phyloP scores from a whole-genome alignment of 2,888 invertebrate species.

The Amaurobius ferox region DNA sequence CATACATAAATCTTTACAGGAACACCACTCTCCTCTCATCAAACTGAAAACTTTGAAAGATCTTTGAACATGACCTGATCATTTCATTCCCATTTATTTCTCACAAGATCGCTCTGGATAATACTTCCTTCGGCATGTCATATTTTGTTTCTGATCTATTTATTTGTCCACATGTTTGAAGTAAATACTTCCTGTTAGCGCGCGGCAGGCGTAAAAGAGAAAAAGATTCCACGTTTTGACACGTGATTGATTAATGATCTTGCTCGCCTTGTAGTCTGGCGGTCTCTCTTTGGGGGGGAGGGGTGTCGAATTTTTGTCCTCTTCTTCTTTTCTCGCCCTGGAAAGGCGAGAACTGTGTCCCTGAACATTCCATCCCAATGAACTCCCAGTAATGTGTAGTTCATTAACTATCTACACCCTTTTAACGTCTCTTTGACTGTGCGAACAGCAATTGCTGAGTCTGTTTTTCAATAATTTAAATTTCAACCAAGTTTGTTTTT shows the following conservation, averaged over 20 bases:
- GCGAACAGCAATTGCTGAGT: neutral
- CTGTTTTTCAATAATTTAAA: too few species aligned
- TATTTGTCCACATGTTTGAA: neutral
- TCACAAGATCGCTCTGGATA: neutral
- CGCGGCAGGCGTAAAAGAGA: neutral
- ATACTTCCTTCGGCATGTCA: neutral
- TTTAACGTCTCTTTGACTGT: neutral
- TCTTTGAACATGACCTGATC: too few species aligned
- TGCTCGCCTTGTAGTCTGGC: neutral
- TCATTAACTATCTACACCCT: neutral
- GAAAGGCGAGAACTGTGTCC: neutral
- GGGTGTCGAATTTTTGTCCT: neutral
- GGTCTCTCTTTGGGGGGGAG: neutral
- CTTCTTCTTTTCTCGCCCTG: neutral
- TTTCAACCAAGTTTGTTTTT: too few species aligned
- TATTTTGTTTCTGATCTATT: neutral
- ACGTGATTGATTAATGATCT: neutral
- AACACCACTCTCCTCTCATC: too few species aligned
- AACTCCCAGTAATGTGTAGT: neutral
- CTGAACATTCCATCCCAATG: neutral
- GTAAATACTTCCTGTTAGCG: neutral
- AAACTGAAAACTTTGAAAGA: too few species aligned
- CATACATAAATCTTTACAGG: too few species aligned
- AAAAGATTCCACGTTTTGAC: constrained; percentile 9
- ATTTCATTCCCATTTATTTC: too few species aligned